phyloP scores from a whole-genome alignment of 2,888 invertebrate genomes.

The Hemistola chrysoprasaria region DNA sequence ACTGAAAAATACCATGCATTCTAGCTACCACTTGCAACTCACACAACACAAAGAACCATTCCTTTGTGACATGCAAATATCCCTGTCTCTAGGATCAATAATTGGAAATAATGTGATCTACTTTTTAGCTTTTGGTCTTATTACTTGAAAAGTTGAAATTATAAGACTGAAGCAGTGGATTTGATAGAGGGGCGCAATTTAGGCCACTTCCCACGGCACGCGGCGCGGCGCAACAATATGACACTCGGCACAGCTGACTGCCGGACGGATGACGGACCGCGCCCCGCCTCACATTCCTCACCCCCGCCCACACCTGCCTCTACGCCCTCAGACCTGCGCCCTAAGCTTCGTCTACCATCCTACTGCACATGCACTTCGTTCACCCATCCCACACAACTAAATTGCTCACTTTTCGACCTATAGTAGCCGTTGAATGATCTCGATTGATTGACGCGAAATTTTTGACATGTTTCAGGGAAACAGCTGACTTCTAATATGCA shows the following conservation, averaged over 20 bases:
- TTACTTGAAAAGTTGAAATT: constrained; percentile 8
- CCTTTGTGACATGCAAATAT: constrained; percentile 7
- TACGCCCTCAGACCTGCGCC: constrained; percentile 50
- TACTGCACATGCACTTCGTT: constrained; percentile 47
- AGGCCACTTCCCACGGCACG: constrained; percentile 71
- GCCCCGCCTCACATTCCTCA: constrained; percentile 40
- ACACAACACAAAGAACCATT: constrained; percentile 26
- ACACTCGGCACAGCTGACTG: constrained; percentile 79
- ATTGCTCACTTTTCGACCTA: constrained; percentile 25
- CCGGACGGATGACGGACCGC: constrained; percentile 55
- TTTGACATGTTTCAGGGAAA: too few species aligned
- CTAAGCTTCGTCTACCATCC: constrained; percentile 43
- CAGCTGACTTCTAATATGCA: too few species aligned
- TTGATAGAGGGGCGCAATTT: constrained; percentile 61
- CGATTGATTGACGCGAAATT: neutral
- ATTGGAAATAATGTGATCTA: constrained; percentile 1
- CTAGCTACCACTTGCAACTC: constrained; percentile 8
- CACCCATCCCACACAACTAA: constrained; percentile 27
- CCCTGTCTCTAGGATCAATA: constrained; percentile 1
- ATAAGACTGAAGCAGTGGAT: constrained; percentile 30
- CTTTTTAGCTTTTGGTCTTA: neutral
- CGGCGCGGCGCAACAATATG: constrained; percentile 56
- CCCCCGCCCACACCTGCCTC: constrained; percentile 27
- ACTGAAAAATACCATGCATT: constrained; percentile 25
- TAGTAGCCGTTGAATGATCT: neutral